Base-by-base conservation (phyloP, 2,113 vertebrate species). In the Ameiurus melas region DNA sequence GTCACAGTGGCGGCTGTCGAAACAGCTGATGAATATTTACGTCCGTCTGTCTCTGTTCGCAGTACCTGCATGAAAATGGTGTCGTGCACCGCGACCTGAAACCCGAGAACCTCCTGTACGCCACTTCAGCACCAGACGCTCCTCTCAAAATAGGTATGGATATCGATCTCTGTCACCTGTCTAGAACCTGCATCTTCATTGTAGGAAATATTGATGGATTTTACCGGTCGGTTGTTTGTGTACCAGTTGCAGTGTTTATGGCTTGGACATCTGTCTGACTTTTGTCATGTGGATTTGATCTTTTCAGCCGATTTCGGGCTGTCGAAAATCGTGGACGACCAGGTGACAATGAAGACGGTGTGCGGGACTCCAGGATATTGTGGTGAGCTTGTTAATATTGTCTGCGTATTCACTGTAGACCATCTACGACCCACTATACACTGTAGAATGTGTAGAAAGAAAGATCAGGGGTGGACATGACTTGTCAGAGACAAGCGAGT, bases 41-140 rank as follows among this genome's bases (percentile, higher is more conserved):
- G 33, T 7, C 36, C 60, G 78, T 68, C 83, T 89, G 51, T 73
- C 64, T 92, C 90, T 83, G 85, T 91, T 86, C 89, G 60, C 90
- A 97, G 97, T 97, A 97, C 91, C 94, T 97, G 62, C 97, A 97
- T 93, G 96, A 97, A 93, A 96, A 97, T 91, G 97, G 97, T 7
- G 96, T 97, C 85, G 97, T 97, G 81, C 97, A 97, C 90, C 95
- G 97, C 89, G 97, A 97, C 90, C 93, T 97, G 93, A 97, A 97
- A 92, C 97, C 97, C 70, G 97, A 97, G 93, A 97, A 97, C 86
- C 95, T 97, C 62, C 95, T 97, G 78, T 97, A 97, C 91, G 97
- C 96, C 89, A 97, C 97, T 2, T 96, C 97, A 90, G 96, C 96
- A 58, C 96, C 97, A 0, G 97, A 97, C 91, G 97, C 97, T 89